Evolutionary conservation across 1,140 invertebrate species (phyloP).

Genomic region (Ctenoplectra terminalis): DNA sequence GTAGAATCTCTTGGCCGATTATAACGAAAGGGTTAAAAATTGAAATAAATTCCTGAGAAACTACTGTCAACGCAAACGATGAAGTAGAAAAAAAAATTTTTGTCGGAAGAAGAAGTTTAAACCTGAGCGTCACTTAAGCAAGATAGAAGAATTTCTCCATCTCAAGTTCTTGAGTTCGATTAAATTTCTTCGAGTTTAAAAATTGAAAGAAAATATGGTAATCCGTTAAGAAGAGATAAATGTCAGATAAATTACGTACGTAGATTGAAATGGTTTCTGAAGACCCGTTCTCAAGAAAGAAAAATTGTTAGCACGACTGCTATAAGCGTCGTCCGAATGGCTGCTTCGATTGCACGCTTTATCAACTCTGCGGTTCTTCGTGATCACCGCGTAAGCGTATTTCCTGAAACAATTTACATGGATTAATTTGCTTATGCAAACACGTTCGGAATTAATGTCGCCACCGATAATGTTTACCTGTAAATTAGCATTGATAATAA

Average conservation of each 20-base stretch:
- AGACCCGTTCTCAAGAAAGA: slow-evolving; percentile 78
- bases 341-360: slow-evolving; percentile 72
- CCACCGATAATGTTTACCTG: slow-evolving; percentile 81
- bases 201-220: too few relatives aligned
- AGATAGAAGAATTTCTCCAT: too few relatives aligned
- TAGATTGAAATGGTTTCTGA: slow-evolving; percentile 76
- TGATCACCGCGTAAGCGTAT: slow-evolving; percentile 77
- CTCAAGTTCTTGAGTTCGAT: too few relatives aligned
- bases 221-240: too few relatives aligned
- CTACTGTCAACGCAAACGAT: too few relatives aligned
- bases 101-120: too few relatives aligned
- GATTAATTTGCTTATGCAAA: background rate
- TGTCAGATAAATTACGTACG: slow-evolving; percentile 70
- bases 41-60: too few relatives aligned
- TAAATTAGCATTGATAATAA: slow-evolving; percentile 87
- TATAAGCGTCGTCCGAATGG: slow-evolving; percentile 72
- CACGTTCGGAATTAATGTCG: background rate
- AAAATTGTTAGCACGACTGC: slow-evolving; percentile 77
- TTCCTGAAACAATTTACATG: slow-evolving; percentile 69
- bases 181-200: too few relatives aligned
- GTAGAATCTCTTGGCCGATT: too few relatives aligned
- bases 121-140: too few relatives aligned
- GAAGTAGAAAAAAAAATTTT: too few relatives aligned
- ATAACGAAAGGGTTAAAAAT: too few relatives aligned
- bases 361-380: slow-evolving; percentile 77